Evolutionary conservation across 2,797 vertebrate genomes (phyloP).

Genomic region (Eurystomus glaucurus): DNA sequence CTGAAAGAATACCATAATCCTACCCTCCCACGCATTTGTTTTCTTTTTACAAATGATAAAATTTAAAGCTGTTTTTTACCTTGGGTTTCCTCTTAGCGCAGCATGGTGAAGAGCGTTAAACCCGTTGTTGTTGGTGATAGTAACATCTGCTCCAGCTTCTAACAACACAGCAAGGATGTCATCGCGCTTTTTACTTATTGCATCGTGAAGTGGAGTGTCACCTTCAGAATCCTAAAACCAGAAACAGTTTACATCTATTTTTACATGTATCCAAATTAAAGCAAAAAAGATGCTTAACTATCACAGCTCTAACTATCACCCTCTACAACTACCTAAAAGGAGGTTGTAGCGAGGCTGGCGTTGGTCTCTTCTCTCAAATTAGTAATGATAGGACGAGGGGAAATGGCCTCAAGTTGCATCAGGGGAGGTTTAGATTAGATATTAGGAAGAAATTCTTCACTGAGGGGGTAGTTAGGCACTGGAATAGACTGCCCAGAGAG

Average conservation of each 20-base stretch:
- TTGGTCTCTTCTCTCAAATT: too few species aligned
- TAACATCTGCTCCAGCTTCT: constrained; percentile 97
- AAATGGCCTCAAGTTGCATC: too few species aligned
- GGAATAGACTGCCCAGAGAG: too few species aligned
- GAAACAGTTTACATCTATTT: background rate
- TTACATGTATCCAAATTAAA: background rate
- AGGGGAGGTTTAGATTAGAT: too few species aligned
- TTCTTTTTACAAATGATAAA: background rate
- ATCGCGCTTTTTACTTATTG: constrained; percentile 99
- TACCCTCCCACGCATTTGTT: background rate
- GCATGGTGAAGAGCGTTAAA: constrained; percentile 99
- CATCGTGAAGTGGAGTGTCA: constrained; percentile 99
- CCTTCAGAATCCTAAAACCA: constrained; percentile 94
- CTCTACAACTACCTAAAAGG: too few species aligned
- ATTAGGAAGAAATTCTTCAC: too few species aligned
- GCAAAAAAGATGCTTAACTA: background rate
- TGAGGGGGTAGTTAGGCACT: too few species aligned
- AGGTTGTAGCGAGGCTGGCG: too few species aligned
- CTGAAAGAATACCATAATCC: background rate
- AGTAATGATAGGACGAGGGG: too few species aligned
- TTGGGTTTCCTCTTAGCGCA: constrained; percentile 97
- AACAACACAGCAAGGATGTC: constrained; percentile 97
- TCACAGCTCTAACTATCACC: too few species aligned
- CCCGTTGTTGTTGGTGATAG: constrained; percentile 99
- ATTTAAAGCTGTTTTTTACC: constrained; percentile 82